Evolutionary conservation across 2,113 vertebrate species (phyloP), one percentile per base, ranked within the genome.

Genomic region (Sylvicapra grimmia): DNA sequence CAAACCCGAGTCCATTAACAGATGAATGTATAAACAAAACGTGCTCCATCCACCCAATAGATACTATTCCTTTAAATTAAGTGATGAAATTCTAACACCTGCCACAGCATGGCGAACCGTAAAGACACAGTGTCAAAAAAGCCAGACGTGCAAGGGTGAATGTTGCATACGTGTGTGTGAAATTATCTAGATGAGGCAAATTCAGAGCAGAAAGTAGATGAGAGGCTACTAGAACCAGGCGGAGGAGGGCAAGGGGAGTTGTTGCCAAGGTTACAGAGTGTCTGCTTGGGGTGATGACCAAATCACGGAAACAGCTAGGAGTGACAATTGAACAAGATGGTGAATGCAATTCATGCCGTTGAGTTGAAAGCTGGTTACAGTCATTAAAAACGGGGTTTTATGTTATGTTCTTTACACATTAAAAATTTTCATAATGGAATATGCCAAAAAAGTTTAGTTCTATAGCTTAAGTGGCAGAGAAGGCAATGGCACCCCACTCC

Each of bases 251-350:
- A 63, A 47, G 19, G 6, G 8, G 29, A 44, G 47, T 29, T 12
- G 40, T 1, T 54, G 14, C 53, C 36, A 40, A 0, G 13, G 59
- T 58, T 72, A 18, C 9, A 25, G 16, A 47, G 58, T 27, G 13
- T 47, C 91, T 63, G 56, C 56, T 11, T 4, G 8, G 36, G 51
- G 27, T 31, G 63, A 84, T 58, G 29, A 33, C 36, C 47, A 31
- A 25, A 18, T 31, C 54, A 31, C 31, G 25, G 51, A 72, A 59
- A 63, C 0, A 56, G 31, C 72, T 1, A 21, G 14, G 14, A n/a
- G 49, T 5, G 79, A 51, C 18, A 1, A 11, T 0, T 47, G 9
- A 1, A 72, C 31, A n/a, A 80, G 7, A 8, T 1, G 0, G 11
- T 23, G n/a, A 59, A 56, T 4, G 10, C 47, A n/a, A 72, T 40